Evolutionary conservation across 1,140 invertebrate genomes (phyloP), one percentile per base, ranked within the genome.

Genomic region (Ptiloglossa arizonensis): DNA sequence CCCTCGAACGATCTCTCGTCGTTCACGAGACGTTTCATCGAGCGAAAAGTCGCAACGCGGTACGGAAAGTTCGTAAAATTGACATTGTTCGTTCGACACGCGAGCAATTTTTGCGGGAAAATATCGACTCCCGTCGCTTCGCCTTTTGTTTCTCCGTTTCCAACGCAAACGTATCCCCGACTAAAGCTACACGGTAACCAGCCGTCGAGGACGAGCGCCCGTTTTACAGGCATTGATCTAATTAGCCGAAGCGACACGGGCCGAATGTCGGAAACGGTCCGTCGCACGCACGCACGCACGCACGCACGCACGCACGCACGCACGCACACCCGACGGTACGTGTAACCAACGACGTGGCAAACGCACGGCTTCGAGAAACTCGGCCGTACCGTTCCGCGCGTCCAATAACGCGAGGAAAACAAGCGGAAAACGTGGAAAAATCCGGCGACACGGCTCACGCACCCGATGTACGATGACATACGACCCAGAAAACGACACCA

Each of bases 401-500:
- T 6, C 67, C 15, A 24, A 29, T 41, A 67, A 22, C 5, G 27
- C 17, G 52, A 8, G 6, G 22, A 24, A 27, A 38, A 27, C 27
- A 27, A 54, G 11, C 44, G 54, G 66, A 22, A 50, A 22, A 1
- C 15, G 24, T n/a, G n/a, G 19, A 66, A 70, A 69, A 66, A 74
- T 79, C 38, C 8, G 17, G 29, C 29, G n/a, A 48, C 62, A n/a
- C 35, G 48, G 24, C 29, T 35, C 48, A 57, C 27, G 48, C 66
- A 22, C 17, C 22, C 22, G 29, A 11, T 41, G 22, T 52, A 54
- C 35, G 68, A 60, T 71, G 67, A 79, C 52, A 46, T 73, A 75
- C 63, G 75, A 83, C 44, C 64, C 66, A 70, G 82, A 74, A 74
- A 83, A 70, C 46, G 69, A 46, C 32, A 56, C 19, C 8, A 11